A percentile compares a stretch with the other conserved stretches of the same genome.
Conservation (phyloP, 1,140 invertebrate species). For the Drosophila varians region DNA sequence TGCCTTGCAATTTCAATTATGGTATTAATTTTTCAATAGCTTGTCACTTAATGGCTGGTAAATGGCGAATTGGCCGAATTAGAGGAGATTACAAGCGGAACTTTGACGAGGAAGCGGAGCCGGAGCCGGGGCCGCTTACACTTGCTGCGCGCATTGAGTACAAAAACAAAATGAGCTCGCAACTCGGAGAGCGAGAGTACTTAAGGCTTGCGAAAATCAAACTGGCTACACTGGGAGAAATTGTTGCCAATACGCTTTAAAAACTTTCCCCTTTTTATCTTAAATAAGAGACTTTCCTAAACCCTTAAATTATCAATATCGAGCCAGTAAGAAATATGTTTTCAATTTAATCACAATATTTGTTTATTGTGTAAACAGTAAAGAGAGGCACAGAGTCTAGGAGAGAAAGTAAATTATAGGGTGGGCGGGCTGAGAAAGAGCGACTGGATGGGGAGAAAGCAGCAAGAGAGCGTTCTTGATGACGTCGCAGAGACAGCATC, state of each 20-base stretch:
- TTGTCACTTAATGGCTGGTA: background rate
- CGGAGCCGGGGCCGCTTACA: slow-evolving; percentile 24
- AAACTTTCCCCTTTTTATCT: background rate
- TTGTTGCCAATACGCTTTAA: background rate
- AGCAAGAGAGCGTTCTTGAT: slow-evolving; percentile 7
- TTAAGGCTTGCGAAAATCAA: slow-evolving; percentile 2
- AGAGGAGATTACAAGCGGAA: slow-evolving; percentile 32
- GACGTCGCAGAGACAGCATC: background rate
- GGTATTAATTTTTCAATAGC: background rate
- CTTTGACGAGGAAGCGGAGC: background rate
- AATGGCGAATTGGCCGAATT: slow-evolving; percentile 24
- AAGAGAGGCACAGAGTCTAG: background rate
- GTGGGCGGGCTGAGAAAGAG: background rate
- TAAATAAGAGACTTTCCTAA: background rate
- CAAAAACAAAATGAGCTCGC: slow-evolving; percentile 65
- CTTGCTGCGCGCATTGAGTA: slow-evolving; percentile 63
- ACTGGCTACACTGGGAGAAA: background rate
- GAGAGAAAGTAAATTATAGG: background rate
- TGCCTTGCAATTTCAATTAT: background rate
- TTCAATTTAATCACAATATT: no score
- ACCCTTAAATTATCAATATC: background rate
- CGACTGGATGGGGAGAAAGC: slow-evolving; percentile 6
- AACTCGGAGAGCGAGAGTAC: background rate
- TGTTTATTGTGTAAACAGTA: no score
- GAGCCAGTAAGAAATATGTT: background rate